A percentile compares a stretch with the other conserved stretches of the same genome.
Evolutionary conservation across 2,797 vertebrate species (phyloP).

Genomic region (Kryptopterus vitreolus): DNA sequence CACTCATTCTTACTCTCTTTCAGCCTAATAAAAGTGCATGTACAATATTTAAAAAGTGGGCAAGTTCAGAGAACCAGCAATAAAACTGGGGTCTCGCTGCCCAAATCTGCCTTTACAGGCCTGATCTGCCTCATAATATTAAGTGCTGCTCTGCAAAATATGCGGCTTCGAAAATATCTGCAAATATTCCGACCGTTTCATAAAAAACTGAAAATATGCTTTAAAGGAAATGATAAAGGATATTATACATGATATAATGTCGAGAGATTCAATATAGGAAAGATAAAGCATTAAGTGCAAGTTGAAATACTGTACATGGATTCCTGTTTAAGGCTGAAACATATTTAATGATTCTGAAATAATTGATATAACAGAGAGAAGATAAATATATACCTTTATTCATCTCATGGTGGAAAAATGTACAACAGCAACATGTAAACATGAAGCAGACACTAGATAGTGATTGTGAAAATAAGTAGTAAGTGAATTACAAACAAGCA

Average conservation of each 20-base stretch:
- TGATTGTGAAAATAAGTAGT: too few species aligned
- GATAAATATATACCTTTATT: too few species aligned
- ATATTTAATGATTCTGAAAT: not conserved
- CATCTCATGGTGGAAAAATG: too few species aligned
- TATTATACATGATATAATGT: too few species aligned
- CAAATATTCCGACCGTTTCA: not conserved
- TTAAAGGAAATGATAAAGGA: not conserved
- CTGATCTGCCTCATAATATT: constrained; percentile 61
- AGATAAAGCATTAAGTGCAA: not conserved
- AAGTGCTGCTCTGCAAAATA: constrained; percentile 65
- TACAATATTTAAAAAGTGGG: constrained; percentile 59
- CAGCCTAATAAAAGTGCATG: constrained; percentile 61
- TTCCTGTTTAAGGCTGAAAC: not conserved
- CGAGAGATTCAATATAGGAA: not conserved
- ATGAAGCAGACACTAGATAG: too few species aligned
- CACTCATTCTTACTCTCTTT: constrained; percentile 45
- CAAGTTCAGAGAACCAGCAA: constrained; percentile 58
- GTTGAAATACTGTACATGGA: not conserved
- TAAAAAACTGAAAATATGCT: constrained; percentile 15
- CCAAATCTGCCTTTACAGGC: constrained; percentile 61
- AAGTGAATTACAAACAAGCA: too few species aligned
- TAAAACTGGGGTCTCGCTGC: constrained; percentile 65
- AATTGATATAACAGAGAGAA: not conserved
- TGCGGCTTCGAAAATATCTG: constrained; percentile 54
- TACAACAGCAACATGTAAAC: too few species aligned